Evolutionary conservation across 2,113 vertebrate species (phyloP).

Genomic region (Noturus placidus): DNA sequence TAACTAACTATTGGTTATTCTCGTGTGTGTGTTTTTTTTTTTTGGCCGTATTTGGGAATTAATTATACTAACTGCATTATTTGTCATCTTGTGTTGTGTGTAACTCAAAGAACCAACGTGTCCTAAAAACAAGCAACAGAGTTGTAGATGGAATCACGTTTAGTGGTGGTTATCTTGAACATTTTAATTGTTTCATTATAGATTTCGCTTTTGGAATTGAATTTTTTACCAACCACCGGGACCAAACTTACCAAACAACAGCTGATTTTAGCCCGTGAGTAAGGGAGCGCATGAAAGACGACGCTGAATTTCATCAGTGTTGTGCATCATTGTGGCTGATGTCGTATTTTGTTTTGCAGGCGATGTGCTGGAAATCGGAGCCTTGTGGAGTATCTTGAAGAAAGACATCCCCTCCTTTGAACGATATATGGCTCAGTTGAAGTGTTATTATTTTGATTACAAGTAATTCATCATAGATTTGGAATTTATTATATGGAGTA

Average conservation of each 20-base stretch:
- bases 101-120: background rate
- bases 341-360: constrained; percentile 66
- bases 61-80: background rate
- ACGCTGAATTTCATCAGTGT: too few species aligned
- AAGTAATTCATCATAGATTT: constrained; percentile 73
- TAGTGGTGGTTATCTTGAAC: background rate
- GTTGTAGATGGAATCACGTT: background rate
- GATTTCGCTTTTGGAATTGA: constrained; percentile 87
- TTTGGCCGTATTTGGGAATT: background rate
- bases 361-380: constrained; percentile 91
- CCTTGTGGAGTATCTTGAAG: constrained; percentile 89
- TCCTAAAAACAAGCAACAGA: background rate
- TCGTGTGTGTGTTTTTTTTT: background rate
- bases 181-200: constrained; percentile 73
- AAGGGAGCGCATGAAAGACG: background rate
- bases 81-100: background rate
- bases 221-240: constrained; percentile 86
- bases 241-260: constrained; percentile 86
- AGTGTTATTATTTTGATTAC: constrained; percentile 97
- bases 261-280: constrained; percentile 90
- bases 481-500: background rate
- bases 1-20: background rate
- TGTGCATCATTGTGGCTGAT: background rate
- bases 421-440: constrained; percentile 93
- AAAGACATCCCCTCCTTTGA: constrained; percentile 93